A percentile compares a stretch with the other conserved stretches of the same genome.
Evolutionary conservation across 2,888 invertebrate species (phyloP).

Genomic region (Elysia crispata): DNA sequence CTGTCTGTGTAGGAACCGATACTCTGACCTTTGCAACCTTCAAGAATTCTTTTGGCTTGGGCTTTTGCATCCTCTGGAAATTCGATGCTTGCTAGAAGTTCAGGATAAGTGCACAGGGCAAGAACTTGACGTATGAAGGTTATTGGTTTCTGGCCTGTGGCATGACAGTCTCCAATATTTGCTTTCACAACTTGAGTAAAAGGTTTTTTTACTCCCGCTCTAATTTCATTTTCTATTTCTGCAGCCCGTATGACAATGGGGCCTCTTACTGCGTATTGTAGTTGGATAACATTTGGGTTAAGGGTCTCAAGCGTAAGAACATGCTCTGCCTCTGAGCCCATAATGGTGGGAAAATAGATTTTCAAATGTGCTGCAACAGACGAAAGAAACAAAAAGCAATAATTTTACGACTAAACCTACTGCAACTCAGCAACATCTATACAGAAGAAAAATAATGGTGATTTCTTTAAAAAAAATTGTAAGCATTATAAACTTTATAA

Average conservation of each 20-base stretch:
- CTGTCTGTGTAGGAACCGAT: slow-evolving; percentile 83
- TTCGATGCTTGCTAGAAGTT: slow-evolving; percentile 83
- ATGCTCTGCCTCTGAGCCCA: slow-evolving; percentile 44
- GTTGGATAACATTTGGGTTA: slow-evolving; percentile 90
- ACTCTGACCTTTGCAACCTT: slow-evolving; percentile 87
- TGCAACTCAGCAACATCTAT: no score
- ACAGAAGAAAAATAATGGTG: no score
- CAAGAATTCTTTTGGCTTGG: slow-evolving; percentile 83
- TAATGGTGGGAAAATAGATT: not conserved
- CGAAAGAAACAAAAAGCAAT: no score
- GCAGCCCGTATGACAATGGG: slow-evolving; percentile 90
- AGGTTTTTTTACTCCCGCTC: slow-evolving; percentile 81
- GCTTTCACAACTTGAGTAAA: slow-evolving; percentile 95
- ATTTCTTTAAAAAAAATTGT: no score
- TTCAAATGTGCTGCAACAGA: not conserved
- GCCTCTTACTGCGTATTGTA: slow-evolving; percentile 99
- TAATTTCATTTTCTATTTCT: slow-evolving; percentile 91
- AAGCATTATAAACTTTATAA: no score
- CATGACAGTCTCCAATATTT: slow-evolving; percentile 99
- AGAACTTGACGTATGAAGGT: slow-evolving; percentile 96
- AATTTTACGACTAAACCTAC: no score
- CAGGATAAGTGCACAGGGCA: slow-evolving; percentile 83
- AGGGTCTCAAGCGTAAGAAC: slow-evolving; percentile 85
- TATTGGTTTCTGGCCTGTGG: slow-evolving; percentile 96
- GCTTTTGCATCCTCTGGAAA: slow-evolving; percentile 91